phyloP scores from a whole-genome alignment of 1,140 invertebrate genomes.

The Saccostrea cuccullata region DNA sequence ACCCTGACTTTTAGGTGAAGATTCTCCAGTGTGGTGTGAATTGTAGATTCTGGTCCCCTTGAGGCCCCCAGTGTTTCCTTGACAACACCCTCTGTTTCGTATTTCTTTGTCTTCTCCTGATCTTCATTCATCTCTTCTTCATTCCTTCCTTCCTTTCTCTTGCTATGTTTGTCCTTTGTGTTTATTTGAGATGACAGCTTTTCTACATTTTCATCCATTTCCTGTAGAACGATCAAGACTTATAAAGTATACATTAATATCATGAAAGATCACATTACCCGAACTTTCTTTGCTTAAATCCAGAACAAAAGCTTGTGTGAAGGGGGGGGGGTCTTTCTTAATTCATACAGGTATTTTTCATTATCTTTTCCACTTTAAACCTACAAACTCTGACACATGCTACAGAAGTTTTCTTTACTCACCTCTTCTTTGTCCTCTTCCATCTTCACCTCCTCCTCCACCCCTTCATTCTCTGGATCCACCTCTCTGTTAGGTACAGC shows the following conservation, averaged over 20 bases:
- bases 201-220: not conserved
- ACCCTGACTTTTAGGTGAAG: constrained; percentile 62
- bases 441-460: constrained; percentile 64
- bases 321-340: no score
- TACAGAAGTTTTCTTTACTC: not conserved
- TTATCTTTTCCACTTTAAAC: no score
- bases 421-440: constrained; percentile 61
- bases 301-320: no score
- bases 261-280: no score
- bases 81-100: constrained; percentile 84
- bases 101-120: constrained; percentile 65
- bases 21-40: constrained; percentile 80
- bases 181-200: constrained; percentile 17
- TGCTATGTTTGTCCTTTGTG: constrained; percentile 59
- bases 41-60: constrained; percentile 85
- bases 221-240: not conserved
- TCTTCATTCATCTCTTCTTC: constrained; percentile 61
- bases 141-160: constrained; percentile 54
- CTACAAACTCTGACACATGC: no score
- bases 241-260: no score
- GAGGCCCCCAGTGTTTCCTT: constrained; percentile 84
- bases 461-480: constrained; percentile 63
- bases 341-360: no score
- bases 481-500: constrained; percentile 80
- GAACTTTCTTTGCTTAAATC: no score